Base-by-base conservation (phyloP, 2,113 vertebrate species). In the Thamnophis sirtalis region DNA sequence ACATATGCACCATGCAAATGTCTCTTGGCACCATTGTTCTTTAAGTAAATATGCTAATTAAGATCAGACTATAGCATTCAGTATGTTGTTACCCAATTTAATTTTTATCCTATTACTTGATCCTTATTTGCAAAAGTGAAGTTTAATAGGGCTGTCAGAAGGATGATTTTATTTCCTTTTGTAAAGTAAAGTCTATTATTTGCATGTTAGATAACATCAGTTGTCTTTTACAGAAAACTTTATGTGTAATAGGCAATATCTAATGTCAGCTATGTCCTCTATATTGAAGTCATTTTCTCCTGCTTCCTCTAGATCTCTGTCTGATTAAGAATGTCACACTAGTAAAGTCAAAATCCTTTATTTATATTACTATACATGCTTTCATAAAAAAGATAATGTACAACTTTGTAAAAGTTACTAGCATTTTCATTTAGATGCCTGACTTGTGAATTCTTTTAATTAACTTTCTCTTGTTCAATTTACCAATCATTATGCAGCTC, bases 241-340 rank as follows among this genome's bases (percentile, higher is more conserved):
- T 93, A 93, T 91, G 73, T 96, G 84, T 94, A 93, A 89, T 90
- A 96, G 96, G n/a, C 94, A 91, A 95, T 94, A 96, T 92, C 63
- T 95, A 91, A 95, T 93, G 96, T 95, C 90, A 94, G 91, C 9
- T 3, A 51, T 90, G 95, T 93, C 89, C 91, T 96, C 94, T 92
- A 93, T 56, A 94, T 88, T 93, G 96, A 95, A 58, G 90, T 89
- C 92, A 96, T 95, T 96, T 96, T 95, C 55, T 86, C 93, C 87
- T 95, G 15, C 86, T 95, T 95, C 91, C 92, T 92, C 86, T 19
- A 84, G 94, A 94, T 95, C 91, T 88, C 43, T 90, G 92, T 68
- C 92, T 96, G 93, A 95, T 51, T 93, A 88, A 93, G 93, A 91
- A 96, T 94, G 96, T 96, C 94, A 93, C 91, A 95, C 94, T 56